Conservation (phyloP, 2,797 vertebrate species). For the Hydrophis major region DNA sequence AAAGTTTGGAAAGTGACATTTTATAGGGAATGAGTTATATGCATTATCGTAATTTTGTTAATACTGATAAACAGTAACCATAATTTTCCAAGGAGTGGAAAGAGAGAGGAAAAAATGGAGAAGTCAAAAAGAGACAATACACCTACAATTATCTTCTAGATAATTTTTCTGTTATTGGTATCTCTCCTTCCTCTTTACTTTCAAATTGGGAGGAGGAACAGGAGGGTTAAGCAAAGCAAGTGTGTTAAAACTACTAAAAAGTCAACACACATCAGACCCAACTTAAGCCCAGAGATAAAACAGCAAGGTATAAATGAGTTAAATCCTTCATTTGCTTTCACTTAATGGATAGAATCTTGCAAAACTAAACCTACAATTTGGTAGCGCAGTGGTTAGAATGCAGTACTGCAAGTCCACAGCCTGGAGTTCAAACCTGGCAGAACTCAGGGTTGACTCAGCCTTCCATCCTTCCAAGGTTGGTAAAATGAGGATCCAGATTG, state of each 20-base stretch:
- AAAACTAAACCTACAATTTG: no score
- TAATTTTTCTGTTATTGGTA: not conserved
- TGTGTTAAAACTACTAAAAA: not conserved
- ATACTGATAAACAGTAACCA: not conserved
- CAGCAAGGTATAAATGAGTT: not conserved
- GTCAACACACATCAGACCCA: not conserved
- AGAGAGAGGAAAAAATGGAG: not conserved
- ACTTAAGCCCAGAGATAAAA: not conserved
- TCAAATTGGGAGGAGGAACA: not conserved
- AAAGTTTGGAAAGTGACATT: not conserved
- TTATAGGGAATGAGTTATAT: not conserved
- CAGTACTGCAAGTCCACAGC: not conserved
- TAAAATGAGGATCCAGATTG: not conserved
- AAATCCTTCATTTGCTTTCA: not conserved
- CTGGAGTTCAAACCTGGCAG: not conserved
- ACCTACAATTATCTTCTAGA: not conserved
- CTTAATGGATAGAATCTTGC: not conserved
- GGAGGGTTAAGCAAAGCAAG: not conserved
- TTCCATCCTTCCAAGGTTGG: not conserved
- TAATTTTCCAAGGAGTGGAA: not conserved
- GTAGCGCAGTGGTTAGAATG: not conserved
- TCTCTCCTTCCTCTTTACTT: not conserved
- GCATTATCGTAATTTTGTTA: not conserved
- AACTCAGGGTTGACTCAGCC: not conserved
- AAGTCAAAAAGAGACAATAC: not conserved